Evolutionary conservation across 2,797 vertebrate genomes (phyloP).

Genomic region (Spheniscus humboldti): DNA sequence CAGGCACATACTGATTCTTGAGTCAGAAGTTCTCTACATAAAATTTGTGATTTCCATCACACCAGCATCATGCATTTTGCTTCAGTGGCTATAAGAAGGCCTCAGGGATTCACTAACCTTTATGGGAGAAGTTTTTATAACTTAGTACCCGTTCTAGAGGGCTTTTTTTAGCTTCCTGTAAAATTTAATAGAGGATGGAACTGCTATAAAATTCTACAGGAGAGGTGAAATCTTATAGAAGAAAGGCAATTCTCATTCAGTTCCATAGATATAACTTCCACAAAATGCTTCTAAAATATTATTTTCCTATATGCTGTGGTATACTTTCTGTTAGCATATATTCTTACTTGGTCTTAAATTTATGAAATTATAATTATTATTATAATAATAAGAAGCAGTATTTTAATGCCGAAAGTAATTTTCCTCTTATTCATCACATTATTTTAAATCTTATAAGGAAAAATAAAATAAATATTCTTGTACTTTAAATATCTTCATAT

Average conservation of each 20-base stretch:
- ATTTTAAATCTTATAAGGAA: neutral
- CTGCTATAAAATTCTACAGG: neutral
- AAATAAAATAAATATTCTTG: neutral
- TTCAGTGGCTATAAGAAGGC: neutral
- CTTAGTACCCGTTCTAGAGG: neutral
- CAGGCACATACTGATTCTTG: neutral
- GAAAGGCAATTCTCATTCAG: neutral
- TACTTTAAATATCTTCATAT: neutral
- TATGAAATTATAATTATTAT: neutral
- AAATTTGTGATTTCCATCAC: neutral
- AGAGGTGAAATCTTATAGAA: neutral
- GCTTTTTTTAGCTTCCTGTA: neutral
- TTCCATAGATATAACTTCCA: neutral
- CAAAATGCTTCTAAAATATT: neutral
- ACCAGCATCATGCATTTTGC: neutral
- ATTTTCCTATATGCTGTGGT: neutral
- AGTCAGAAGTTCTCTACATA: neutral
- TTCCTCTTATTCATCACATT: neutral
- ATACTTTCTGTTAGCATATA: neutral
- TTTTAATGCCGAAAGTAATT: neutral
- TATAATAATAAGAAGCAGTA: neutral
- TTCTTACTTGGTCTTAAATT: neutral
- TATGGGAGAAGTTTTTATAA: neutral
- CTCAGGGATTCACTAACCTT: neutral
- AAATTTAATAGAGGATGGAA: neutral